Conservation (phyloP, 2,797 vertebrate species). For the Xenentodon cancila region DNA sequence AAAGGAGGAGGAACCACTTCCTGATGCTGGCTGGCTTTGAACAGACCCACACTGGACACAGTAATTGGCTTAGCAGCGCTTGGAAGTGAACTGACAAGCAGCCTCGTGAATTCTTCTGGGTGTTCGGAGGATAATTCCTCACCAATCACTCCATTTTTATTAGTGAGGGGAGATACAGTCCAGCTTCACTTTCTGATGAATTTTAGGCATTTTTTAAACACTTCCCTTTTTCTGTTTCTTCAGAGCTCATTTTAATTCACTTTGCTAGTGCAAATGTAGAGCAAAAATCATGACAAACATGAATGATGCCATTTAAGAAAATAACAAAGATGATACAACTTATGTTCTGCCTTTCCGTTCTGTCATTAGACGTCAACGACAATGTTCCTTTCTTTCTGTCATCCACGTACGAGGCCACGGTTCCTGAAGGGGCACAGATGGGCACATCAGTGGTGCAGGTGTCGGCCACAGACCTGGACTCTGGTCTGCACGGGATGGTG, state of each 20-base stretch:
- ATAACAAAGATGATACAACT: neutral
- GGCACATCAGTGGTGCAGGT: slow-evolving; percentile 87
- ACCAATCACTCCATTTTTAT: slow-evolving; percentile 54
- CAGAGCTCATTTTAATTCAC: slow-evolving; percentile 11
- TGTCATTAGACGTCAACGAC: slow-evolving; percentile 88
- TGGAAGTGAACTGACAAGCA: slow-evolving; percentile 63
- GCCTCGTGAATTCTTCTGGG: slow-evolving; percentile 58
- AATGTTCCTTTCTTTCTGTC: slow-evolving; percentile 92
- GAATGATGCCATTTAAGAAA: slow-evolving; percentile 13
- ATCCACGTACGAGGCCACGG: slow-evolving; percentile 88
- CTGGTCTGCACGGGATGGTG: slow-evolving; percentile 88
- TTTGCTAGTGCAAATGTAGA: slow-evolving; percentile 5
- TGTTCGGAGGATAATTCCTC: slow-evolving; percentile 54
- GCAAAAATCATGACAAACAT: slow-evolving; percentile 5
- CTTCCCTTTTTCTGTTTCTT: neutral
- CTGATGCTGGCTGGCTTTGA: slow-evolving; percentile 66
- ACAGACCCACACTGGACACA: slow-evolving; percentile 52
- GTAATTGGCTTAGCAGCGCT: slow-evolving; percentile 64
- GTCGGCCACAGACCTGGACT: slow-evolving; percentile 88
- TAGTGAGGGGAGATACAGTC: slow-evolving; percentile 27
- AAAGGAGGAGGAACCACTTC: slow-evolving; percentile 31
- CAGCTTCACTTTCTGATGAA: slow-evolving; percentile 22
- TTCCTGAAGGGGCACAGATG: slow-evolving; percentile 86
- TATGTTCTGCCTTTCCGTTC: neutral
- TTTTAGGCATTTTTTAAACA: neutral